A percentile compares a stretch with the other conserved stretches of the same genome.
These are phyloP conservation scores for Emmelina monodactyla DNA, from an alignment of 2,888 invertebrate species.

Conservation along the genomic window DNA sequence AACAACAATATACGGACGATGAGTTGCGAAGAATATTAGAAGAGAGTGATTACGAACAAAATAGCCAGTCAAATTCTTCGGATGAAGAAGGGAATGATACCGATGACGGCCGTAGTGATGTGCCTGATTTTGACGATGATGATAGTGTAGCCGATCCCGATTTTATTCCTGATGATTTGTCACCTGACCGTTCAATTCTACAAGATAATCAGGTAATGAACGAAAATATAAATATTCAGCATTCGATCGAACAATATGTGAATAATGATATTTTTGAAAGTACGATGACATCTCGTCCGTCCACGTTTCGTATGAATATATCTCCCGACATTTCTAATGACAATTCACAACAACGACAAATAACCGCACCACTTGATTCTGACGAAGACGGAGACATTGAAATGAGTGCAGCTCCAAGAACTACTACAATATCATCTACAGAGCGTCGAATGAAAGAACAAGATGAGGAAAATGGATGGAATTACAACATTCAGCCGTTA, in stretches of 20 bases:
- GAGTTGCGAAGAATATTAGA: slow-evolving; percentile 1
- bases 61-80: not conserved
- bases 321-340: no score
- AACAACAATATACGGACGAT: slow-evolving; percentile 2
- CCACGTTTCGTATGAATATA: no score
- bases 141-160: slow-evolving; percentile 3
- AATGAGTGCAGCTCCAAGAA: slow-evolving; percentile 2
- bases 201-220: not conserved
- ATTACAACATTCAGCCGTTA: not conserved
- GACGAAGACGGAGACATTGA: slow-evolving; percentile 2
- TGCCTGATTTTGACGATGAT: slow-evolving; percentile 2
- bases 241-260: no score
- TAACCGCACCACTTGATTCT: not conserved
- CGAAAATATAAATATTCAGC: not conserved
- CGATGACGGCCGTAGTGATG: slow-evolving; percentile 1
- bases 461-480: slow-evolving; percentile 3
- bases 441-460: slow-evolving; percentile 3
- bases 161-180: slow-evolving; percentile 1
- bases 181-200: not conserved
- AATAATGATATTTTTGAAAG: no score
- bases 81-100: not conserved
- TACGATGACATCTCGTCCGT: no score
- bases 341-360: no score
- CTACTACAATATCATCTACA: slow-evolving; percentile 1
- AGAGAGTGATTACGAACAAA: slow-evolving; percentile 2